Percentiles rank a stretch among this genome's conserved stretches.
phyloP scores from a whole-genome alignment of 2,113 vertebrate genomes.

The cattle (Bos taurus) region ARS-UCD2.0 NC_037328.1:138968001-138968500 shows the following conservation, averaged over 20 bases:
- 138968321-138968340: not conserved
- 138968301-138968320: not conserved
- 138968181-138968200: not conserved
- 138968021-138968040: not conserved
- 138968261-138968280: not conserved
- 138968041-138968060: conserved; percentile 19
- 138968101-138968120: not conserved
- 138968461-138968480: not conserved
- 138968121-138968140: not conserved
- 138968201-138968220: not conserved
- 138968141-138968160: not conserved
- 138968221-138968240: not conserved
- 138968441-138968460: not conserved
- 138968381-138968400: not conserved
- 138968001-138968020: not conserved
- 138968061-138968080: not conserved
- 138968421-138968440: not conserved
- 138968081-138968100: conserved; percentile 27
- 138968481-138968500: not conserved
- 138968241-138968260: not conserved
- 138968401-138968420: not conserved
- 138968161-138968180: not conserved
- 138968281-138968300: conserved; percentile 1
- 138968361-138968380: not conserved
- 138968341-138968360: not conserved